These are phyloP conservation scores for Drosophila navojoa DNA, from an alignment of 1,140 invertebrate genomes.

Conservation along the genomic window DNA sequence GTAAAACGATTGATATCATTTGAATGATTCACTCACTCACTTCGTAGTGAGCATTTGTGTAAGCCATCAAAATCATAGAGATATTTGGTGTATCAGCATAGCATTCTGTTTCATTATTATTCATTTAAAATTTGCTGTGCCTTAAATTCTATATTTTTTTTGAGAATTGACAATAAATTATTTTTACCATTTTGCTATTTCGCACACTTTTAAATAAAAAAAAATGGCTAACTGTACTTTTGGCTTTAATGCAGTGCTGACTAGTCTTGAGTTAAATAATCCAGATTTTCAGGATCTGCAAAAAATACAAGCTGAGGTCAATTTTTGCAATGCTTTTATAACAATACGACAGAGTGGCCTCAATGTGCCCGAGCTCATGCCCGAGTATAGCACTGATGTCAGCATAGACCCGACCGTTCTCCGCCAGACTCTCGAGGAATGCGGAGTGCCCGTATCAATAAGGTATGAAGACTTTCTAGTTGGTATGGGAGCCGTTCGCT, in stretches of 20 bases:
- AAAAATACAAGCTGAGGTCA: slow-evolving; percentile 14
- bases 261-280: background rate
- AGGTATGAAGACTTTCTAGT: slow-evolving; percentile 26
- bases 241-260: slow-evolving; percentile 47
- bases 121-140: background rate
- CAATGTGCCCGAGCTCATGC: slow-evolving; percentile 48
- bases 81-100: no score
- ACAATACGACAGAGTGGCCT: slow-evolving; percentile 36
- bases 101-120: no score
- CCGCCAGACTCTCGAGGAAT: slow-evolving; percentile 29
- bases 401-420: slow-evolving; percentile 17
- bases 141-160: background rate
- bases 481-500: background rate
- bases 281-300: background rate
- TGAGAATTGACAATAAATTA: background rate
- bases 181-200: background rate
- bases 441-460: slow-evolving; percentile 42
- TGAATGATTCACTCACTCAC: no score
- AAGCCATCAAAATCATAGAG: no score
- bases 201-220: background rate
- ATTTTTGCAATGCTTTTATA: slow-evolving; percentile 17
- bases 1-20: no score
- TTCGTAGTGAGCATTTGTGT: no score
- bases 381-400: background rate
- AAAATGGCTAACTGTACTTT: slow-evolving; percentile 26